Conservation (phyloP, 2,888 invertebrate species). For the Tenthredo mesomela region DNA sequence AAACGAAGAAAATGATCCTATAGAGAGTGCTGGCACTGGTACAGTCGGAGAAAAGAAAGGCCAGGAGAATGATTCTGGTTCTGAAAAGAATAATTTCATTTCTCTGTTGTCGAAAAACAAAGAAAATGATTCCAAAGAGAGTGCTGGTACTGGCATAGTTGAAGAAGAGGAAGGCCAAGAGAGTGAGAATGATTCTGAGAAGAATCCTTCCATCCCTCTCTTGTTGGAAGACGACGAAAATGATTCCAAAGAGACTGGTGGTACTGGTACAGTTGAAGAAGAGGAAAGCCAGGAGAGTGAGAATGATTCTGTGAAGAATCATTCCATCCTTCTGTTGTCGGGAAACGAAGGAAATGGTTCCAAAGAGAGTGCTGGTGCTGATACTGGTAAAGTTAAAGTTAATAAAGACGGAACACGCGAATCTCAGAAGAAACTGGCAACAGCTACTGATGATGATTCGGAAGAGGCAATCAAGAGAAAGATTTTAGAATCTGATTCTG, state of each 20-base stretch:
- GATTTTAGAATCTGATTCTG: conserved; percentile 45
- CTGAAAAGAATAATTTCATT: neutral
- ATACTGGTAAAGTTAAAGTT: no score
- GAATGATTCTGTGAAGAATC: no score
- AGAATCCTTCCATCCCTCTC: neutral
- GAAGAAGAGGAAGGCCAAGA: neutral
- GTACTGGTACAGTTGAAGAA: neutral
- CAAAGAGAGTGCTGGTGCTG: neutral
- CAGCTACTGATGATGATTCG: conserved; percentile 45
- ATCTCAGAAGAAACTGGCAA: neutral
- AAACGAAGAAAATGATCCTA: neutral
- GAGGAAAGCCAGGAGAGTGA: neutral
- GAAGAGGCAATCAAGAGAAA: conserved; percentile 55
- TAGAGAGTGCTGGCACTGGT: neutral
- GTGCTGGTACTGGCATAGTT: neutral
- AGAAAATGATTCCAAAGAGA: neutral
- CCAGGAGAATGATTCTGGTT: no score
- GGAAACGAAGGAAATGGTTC: neutral
- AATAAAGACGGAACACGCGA: neutral
- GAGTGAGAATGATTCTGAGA: no score
- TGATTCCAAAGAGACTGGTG: neutral
- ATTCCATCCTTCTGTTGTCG: neutral
- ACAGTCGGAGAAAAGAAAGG: neutral
- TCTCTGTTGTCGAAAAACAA: neutral
- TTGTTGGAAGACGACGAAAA: neutral